Evolutionary conservation across 2,797 vertebrate species (phyloP).

Genomic region (Platalea minor): DNA sequence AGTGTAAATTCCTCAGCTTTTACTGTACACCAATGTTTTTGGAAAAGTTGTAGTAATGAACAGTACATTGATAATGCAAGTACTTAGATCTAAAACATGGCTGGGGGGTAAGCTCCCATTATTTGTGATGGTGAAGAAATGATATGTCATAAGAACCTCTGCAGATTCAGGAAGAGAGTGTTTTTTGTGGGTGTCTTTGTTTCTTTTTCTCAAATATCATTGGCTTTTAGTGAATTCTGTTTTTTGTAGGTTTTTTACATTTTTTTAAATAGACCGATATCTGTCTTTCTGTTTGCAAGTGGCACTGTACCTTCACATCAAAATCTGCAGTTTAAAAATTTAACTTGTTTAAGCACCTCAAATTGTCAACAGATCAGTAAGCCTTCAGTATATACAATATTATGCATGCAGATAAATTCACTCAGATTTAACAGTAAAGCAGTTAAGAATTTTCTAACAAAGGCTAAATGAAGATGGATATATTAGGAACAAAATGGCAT

Average conservation of each 20-base stretch:
- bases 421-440: background rate
- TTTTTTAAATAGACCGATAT: background rate
- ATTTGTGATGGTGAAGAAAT: background rate
- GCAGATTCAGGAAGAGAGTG: background rate
- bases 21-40: background rate
- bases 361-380: background rate
- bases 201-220: background rate
- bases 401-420: background rate
- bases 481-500: background rate
- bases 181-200: background rate
- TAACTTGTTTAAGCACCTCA: background rate
- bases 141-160: background rate
- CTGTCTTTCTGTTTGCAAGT: background rate
- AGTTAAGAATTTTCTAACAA: background rate
- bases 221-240: background rate
- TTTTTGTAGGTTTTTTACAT: fast-evolving
- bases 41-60: background rate
- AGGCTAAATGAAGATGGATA: background rate
- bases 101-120: background rate
- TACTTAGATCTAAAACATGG: background rate
- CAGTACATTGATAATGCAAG: background rate
- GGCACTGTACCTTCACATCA: background rate
- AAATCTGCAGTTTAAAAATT: background rate
- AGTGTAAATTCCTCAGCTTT: background rate
- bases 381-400: background rate